Evolutionary conservation across 2,113 vertebrate species (phyloP).

Genomic region (Semicossyphus pulcher): DNA sequence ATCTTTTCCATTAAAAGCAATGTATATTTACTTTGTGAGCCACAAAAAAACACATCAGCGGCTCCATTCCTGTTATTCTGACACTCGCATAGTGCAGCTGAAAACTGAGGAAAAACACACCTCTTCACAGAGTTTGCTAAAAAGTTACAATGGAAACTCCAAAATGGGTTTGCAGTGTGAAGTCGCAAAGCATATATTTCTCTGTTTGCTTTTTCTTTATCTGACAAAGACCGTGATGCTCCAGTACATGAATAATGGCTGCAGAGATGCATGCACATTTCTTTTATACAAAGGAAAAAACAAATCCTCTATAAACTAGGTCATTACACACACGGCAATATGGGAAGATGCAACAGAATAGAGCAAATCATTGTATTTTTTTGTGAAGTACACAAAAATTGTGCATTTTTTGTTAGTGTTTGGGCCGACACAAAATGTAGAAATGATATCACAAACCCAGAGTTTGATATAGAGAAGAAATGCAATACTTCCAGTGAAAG

Average conservation of each 20-base stretch:
- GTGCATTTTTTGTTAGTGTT: background rate
- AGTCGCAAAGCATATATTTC: slow-evolving; percentile 4
- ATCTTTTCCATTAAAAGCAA: slow-evolving; percentile 29
- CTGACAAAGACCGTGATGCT: slow-evolving; percentile 42
- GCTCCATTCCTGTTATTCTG: slow-evolving; percentile 6
- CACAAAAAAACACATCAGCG: background rate
- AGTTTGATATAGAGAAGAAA: background rate
- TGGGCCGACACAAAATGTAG: too few species aligned
- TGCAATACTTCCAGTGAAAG: background rate
- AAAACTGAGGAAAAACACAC: slow-evolving; percentile 2
- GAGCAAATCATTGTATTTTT: background rate
- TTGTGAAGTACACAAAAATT: background rate
- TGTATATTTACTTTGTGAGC: slow-evolving; percentile 17
- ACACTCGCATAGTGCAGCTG: slow-evolving; percentile 12
- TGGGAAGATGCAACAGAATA: background rate
- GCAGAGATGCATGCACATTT: background rate
- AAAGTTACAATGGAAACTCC: slow-evolving; percentile 29
- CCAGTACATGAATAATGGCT: slow-evolving; percentile 29
- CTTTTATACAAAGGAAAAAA: background rate
- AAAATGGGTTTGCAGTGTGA: slow-evolving; percentile 20
- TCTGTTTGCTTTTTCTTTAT: slow-evolving; percentile 33
- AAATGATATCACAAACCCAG: background rate
- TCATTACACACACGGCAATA: slow-evolving; percentile 4
- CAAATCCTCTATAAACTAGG: slow-evolving; percentile 4
- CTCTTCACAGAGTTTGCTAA: background rate